Evolutionary conservation across 2,888 invertebrate species (phyloP).

Genomic region (Boloria selene): DNA sequence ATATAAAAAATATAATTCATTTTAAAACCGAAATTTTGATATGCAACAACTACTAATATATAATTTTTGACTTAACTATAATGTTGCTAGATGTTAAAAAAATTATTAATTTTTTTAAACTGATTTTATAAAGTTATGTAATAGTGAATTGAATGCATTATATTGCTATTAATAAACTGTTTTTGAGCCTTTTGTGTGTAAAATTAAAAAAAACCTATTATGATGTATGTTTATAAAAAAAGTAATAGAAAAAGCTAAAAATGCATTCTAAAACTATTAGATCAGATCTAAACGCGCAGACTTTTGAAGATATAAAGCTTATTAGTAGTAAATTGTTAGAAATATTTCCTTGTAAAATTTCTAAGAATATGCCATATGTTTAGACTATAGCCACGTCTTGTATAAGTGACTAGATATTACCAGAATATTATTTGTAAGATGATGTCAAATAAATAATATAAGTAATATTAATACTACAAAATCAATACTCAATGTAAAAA

Average conservation of each 20-base stretch:
- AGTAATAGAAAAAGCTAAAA: neutral
- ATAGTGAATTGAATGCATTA: too few species aligned
- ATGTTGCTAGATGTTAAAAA: too few species aligned
- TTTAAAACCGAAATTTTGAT: slow-evolving; percentile 14
- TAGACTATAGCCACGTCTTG: neutral
- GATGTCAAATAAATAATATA: too few species aligned
- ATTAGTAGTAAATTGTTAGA: slow-evolving; percentile 21
- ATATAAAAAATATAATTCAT: slow-evolving; percentile 20
- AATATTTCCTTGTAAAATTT: slow-evolving; percentile 15
- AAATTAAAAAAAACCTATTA: slow-evolving; percentile 2
- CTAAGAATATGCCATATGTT: neutral
- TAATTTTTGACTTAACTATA: too few species aligned
- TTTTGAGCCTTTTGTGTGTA: neutral
- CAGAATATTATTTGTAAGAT: too few species aligned
- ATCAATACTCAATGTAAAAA: too few species aligned
- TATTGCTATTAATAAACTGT: too few species aligned
- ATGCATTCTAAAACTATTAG: neutral
- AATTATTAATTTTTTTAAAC: too few species aligned
- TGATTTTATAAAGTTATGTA: too few species aligned
- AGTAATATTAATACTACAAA: too few species aligned
- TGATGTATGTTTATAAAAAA: neutral
- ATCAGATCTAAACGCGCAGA: slow-evolving; percentile 29
- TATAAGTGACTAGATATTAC: slow-evolving; percentile 6
- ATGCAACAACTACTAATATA: slow-evolving; percentile 10
- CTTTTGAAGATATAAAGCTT: slow-evolving; percentile 22